phyloP scores from a whole-genome alignment of 2,797 vertebrate genomes.

The Helarctos malayanus region DNA sequence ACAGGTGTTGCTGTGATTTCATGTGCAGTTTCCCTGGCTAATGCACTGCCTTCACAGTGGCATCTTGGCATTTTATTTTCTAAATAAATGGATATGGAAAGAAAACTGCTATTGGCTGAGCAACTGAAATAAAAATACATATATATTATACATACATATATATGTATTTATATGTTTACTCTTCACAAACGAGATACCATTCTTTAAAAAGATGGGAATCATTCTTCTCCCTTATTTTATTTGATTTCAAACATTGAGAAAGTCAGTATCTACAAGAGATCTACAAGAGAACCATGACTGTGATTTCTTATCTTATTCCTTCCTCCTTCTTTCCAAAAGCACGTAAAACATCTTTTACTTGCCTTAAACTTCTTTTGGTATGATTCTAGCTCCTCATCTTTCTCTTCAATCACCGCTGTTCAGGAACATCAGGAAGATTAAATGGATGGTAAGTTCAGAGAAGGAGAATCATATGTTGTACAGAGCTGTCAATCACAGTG shows the following conservation, averaged over 20 bases:
- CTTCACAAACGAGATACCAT: not conserved
- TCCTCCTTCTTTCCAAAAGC: not conserved
- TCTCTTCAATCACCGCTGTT: not conserved
- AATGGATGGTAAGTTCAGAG: not conserved
- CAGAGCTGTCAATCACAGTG: not conserved
- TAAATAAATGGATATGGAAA: not conserved
- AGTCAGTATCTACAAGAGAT: not conserved
- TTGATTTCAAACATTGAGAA: not conserved
- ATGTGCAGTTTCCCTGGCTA: not conserved
- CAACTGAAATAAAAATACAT: not conserved
- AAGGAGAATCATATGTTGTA: not conserved
- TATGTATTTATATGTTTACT: not conserved
- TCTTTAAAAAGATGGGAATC: not conserved
- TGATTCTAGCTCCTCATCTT: not conserved
- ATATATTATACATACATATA: too few relatives aligned
- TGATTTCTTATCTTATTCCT: not conserved
- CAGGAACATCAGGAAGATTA: not conserved
- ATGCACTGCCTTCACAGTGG: not conserved
- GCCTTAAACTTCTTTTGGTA: not conserved
- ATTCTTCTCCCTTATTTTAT: not conserved
- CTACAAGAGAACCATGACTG: not conserved
- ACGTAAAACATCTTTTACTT: not conserved
- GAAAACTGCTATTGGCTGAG: not conserved
- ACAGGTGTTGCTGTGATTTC: not conserved
- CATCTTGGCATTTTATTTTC: not conserved